Percentiles rank a stretch among this genome's conserved stretches.
phyloP scores from a whole-genome alignment of 2,113 vertebrate genomes.

The Oncorhynchus masou region DNA sequence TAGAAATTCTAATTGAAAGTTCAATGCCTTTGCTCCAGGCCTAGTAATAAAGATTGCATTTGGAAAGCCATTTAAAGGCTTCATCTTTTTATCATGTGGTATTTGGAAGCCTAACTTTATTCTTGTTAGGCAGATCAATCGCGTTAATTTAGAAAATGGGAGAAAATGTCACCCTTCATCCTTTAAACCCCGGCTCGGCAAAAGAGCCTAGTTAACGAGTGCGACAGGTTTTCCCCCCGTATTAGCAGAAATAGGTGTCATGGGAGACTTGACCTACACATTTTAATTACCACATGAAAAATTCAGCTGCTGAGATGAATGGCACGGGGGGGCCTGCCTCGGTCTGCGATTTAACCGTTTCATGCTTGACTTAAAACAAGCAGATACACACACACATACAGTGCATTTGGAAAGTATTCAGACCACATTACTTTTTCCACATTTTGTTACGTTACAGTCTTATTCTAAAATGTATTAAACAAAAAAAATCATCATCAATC shows the following conservation, averaged over 20 bases:
- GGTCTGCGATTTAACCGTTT: constrained; percentile 66
- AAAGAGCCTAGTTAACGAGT: constrained; percentile 82
- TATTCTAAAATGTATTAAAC: no score
- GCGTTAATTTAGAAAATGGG: constrained; percentile 96
- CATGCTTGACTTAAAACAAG: constrained; percentile 31
- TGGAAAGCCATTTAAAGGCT: constrained; percentile 93
- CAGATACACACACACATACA: neutral
- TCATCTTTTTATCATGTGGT: constrained; percentile 97
- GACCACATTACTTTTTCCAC: no score
- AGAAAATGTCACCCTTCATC: constrained; percentile 97
- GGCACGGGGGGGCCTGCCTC: constrained; percentile 68
- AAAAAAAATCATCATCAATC: no score
- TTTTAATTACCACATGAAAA: constrained; percentile 97
- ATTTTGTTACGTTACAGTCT: no score
- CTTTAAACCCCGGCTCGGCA: constrained; percentile 82
- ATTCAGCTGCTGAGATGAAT: constrained; percentile 85
- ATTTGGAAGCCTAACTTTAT: constrained; percentile 97
- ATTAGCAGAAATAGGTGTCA: constrained; percentile 87
- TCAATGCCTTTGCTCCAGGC: constrained; percentile 85
- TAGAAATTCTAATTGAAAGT: constrained; percentile 98
- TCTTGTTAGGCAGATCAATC: constrained; percentile 96
- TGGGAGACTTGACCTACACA: constrained; percentile 93
- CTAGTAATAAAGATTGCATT: constrained; percentile 88
- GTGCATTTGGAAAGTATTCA: no score
- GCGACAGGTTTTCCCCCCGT: constrained; percentile 73